These are phyloP conservation scores for Epinotia ramella DNA, from an alignment of 2,888 invertebrate genomes.

Conservation along the genomic window DNA sequence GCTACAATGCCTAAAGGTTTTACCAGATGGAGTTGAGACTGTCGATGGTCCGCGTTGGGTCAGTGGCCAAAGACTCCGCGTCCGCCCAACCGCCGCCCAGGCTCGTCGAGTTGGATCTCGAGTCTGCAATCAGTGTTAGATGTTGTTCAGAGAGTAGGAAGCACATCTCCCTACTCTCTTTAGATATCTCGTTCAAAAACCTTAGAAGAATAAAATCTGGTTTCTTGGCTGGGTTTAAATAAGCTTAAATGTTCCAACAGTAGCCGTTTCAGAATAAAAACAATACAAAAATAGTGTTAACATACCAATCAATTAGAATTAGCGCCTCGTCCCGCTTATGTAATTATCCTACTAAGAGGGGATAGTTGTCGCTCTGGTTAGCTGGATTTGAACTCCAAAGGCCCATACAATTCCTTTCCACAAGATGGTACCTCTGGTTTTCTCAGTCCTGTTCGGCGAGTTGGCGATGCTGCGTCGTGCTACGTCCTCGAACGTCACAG, in stretches of 20 bases:
- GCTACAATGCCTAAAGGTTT: constrained; percentile 33
- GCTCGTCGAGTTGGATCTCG: constrained; percentile 89
- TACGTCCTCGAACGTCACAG: constrained; percentile 94
- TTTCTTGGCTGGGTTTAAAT: too few relatives aligned
- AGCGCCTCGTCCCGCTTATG: too few relatives aligned
- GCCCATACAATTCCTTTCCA: too few relatives aligned
- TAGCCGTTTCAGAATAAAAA: too few relatives aligned
- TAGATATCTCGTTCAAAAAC: too few relatives aligned
- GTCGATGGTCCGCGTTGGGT: constrained; percentile 83
- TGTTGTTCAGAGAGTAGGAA: not conserved
- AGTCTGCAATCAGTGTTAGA: constrained; percentile 72
- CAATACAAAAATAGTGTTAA: too few relatives aligned
- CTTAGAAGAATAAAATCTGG: too few relatives aligned
- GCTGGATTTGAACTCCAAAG: too few relatives aligned
- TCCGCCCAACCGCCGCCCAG: constrained; percentile 81
- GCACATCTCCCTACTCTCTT: not conserved
- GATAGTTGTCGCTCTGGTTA: too few relatives aligned
- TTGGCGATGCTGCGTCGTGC: constrained; percentile 91
- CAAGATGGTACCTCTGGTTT: constrained; percentile 60
- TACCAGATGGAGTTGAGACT: constrained; percentile 81
- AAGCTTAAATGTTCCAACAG: too few relatives aligned
- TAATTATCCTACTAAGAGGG: too few relatives aligned
- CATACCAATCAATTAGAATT: too few relatives aligned
- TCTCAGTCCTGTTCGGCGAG: constrained; percentile 86
- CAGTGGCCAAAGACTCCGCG: constrained; percentile 86